A percentile compares a stretch with the other conserved stretches of the same genome.
These are phyloP conservation scores for Drosophila watanabei DNA, from an alignment of 1,140 invertebrate genomes.

Conservation along the genomic window DNA sequence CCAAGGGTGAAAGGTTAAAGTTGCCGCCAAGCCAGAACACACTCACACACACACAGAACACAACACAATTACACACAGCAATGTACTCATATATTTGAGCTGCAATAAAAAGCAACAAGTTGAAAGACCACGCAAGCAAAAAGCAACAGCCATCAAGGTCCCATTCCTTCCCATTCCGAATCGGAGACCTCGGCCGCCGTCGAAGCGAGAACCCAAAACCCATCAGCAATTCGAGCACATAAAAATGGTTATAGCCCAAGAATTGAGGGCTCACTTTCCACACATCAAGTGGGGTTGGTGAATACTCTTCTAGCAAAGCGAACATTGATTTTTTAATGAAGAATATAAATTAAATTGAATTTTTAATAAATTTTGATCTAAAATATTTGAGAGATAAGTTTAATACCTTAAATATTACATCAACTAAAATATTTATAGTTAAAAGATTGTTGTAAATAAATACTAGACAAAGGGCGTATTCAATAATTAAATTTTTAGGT, in stretches of 20 bases:
- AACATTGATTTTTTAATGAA: no score
- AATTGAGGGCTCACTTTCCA: neutral
- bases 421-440: neutral
- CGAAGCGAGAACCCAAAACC: constrained; percentile 38
- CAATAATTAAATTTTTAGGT: no score
- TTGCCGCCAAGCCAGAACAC: constrained; percentile 12
- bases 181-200: constrained; percentile 22
- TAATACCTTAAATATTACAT: neutral
- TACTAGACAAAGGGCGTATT: no score
- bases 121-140: constrained; percentile 51
- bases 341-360: no score
- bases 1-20: constrained; percentile 66
- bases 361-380: no score
- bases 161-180: constrained; percentile 13
- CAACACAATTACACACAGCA: constrained; percentile 12
- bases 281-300: neutral
- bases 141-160: constrained; percentile 41
- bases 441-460: neutral
- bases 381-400: no score
- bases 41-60: constrained; percentile 5
- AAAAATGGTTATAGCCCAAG: constrained; percentile 68
- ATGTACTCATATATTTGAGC: constrained; percentile 24
- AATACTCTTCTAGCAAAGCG: constrained; percentile 3
- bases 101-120: constrained; percentile 73
- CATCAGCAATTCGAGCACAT: constrained; percentile 73